Evolutionary conservation across 1,140 invertebrate genomes (phyloP).

Genomic region (Pseudobourletiella spinata): DNA sequence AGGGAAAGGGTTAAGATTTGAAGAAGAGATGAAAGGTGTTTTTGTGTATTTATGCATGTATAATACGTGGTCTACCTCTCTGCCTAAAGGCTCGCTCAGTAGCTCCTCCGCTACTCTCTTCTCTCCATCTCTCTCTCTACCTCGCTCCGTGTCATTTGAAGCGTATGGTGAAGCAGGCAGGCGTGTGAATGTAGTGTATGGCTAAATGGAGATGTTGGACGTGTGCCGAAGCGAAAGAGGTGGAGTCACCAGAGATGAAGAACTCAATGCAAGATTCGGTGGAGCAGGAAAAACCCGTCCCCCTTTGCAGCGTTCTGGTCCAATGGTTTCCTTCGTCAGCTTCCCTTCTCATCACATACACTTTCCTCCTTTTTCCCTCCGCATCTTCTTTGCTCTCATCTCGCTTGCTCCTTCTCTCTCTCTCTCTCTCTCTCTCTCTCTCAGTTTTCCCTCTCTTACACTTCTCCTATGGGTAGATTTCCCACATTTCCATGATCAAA

Average conservation of each 20-base stretch:
- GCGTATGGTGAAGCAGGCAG: slow-evolving; percentile 4
- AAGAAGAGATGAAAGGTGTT: background rate
- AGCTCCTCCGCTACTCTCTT: too few species aligned
- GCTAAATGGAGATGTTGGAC: slow-evolving; percentile 7
- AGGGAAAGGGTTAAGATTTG: too few species aligned
- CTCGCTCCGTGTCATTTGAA: too few species aligned
- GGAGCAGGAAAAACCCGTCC: slow-evolving; percentile 14
- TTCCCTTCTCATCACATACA: slow-evolving; percentile 27
- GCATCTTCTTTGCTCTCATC: slow-evolving; percentile 3
- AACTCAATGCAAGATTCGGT: slow-evolving; percentile 14
- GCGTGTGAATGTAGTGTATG: background rate
- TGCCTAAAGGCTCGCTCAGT: too few species aligned
- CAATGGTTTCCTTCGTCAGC: slow-evolving; percentile 30
- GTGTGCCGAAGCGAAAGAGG: background rate
- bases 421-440: background rate
- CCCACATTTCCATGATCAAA: too few species aligned
- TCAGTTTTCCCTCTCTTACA: background rate
- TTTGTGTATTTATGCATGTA: background rate
- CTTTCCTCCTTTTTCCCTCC: slow-evolving; percentile 5
- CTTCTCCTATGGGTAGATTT: too few species aligned
- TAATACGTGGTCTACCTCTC: too few species aligned
- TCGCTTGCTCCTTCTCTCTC: slow-evolving; percentile 14
- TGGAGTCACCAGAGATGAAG: background rate
- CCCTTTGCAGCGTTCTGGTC: slow-evolving; percentile 28
- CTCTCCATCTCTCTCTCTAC: too few species aligned